phyloP scores from a whole-genome alignment of 2,113 vertebrate species.

The Hipposideros armiger region DNA sequence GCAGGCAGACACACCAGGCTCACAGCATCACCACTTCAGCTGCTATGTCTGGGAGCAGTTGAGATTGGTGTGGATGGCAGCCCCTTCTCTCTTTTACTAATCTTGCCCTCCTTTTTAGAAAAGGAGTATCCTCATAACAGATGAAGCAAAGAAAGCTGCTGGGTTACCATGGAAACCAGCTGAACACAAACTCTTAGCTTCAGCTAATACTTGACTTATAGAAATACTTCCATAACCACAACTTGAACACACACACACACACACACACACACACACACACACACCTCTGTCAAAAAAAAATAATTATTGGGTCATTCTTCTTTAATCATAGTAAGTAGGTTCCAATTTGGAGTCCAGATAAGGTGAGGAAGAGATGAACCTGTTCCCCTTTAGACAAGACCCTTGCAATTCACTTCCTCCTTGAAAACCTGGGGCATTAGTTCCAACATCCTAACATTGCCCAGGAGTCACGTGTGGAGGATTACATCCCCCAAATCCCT shows the following conservation, averaged over 20 bases:
- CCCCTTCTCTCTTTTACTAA: not conserved
- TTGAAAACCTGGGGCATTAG: not conserved
- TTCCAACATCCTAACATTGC: not conserved
- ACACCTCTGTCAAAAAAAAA: not conserved
- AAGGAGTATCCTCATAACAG: slow-evolving; percentile 1
- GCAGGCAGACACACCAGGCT: rapidly evolving
- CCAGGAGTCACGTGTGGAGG: not conserved
- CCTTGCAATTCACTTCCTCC: not conserved
- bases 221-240: slow-evolving; percentile 42
- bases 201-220: slow-evolving; percentile 58
- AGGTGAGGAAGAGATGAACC: not conserved
- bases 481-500: not conserved
- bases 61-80: not conserved
- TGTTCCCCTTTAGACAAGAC: not conserved
- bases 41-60: not conserved
- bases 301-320: not conserved
- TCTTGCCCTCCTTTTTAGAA: slow-evolving; percentile 15
- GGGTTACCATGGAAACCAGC: slow-evolving; percentile 74
- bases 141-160: not conserved
- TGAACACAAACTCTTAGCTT: slow-evolving; percentile 70
- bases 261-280: not conserved
- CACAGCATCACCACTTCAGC: not conserved
- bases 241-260: not conserved
- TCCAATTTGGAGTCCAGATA: not conserved
- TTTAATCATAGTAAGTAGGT: slow-evolving; percentile 38